These are phyloP conservation scores for Smithornis capensis DNA, from an alignment of 2,113 vertebrate genomes.

Conservation along the genomic window DNA sequence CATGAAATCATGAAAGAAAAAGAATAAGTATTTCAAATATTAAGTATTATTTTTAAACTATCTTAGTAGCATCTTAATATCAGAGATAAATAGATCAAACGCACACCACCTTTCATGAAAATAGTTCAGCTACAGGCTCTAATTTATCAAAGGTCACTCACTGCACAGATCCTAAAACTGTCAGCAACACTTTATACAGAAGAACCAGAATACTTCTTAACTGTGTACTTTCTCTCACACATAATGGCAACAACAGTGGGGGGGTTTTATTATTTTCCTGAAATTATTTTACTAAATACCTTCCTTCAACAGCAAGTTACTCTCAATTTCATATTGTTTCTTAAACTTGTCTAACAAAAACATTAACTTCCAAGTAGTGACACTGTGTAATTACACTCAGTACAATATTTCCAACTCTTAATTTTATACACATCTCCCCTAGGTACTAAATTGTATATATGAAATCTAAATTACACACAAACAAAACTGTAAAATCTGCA, in stretches of 20 bases:
- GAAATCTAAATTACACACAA: background rate
- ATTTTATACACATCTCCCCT: background rate
- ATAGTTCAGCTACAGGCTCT: background rate
- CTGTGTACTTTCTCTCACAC: background rate
- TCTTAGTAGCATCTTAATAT: background rate
- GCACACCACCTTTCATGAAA: background rate
- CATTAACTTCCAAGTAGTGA: background rate
- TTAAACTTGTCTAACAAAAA: background rate
- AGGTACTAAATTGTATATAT: background rate
- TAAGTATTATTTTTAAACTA: background rate
- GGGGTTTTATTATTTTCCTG: background rate
- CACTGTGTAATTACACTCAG: background rate
- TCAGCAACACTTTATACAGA: background rate
- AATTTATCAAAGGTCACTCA: background rate
- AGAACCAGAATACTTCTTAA: background rate
- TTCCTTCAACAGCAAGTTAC: background rate
- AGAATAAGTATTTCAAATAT: background rate
- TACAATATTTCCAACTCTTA: background rate
- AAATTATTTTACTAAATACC: background rate
- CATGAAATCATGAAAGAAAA: background rate
- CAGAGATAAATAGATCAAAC: background rate
- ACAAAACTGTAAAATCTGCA: background rate
- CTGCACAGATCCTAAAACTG: background rate
- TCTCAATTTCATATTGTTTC: background rate
- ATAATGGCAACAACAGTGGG: background rate